Conservation (phyloP, 1,140 invertebrate species). For the Heliconius congener region DNA sequence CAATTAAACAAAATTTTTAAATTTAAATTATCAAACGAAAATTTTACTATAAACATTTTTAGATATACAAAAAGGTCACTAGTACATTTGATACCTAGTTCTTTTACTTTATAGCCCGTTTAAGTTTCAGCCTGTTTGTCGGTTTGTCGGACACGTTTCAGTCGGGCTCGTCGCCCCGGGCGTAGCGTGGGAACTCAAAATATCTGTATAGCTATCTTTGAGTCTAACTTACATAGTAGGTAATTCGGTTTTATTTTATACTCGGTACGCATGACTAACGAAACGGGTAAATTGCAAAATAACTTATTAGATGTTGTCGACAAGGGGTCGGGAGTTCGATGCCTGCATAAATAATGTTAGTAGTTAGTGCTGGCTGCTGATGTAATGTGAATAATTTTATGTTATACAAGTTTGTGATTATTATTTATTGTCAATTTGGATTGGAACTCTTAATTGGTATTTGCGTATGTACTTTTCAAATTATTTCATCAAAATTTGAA, state of each 20-base stretch:
- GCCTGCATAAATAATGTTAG: not conserved
- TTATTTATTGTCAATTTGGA: not conserved
- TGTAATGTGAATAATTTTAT: conserved; percentile 5
- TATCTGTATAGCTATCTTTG: conserved; percentile 22
- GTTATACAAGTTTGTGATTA: not conserved
- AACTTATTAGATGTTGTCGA: conserved; percentile 6
- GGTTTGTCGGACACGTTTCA: conserved; percentile 32
- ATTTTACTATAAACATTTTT: too few species aligned
- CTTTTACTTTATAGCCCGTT: conserved; percentile 34
- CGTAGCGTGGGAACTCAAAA: conserved; percentile 37
- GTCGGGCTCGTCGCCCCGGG: conserved; percentile 33
- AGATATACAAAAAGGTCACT: too few species aligned
- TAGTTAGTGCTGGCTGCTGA: not conserved
- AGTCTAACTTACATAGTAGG: conserved; percentile 7
- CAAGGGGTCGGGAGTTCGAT: conserved; percentile 9
- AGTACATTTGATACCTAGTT: not conserved
- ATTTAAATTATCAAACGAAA: too few species aligned
- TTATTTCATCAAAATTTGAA: too few species aligned
- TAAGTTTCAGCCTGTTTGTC: conserved; percentile 27
- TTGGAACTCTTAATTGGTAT: not conserved
- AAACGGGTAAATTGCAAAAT: conserved; percentile 3
- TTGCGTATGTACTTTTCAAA: not conserved
- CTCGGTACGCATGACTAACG: not conserved
- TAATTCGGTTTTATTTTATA: conserved; percentile 18
- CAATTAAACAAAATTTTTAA: too few species aligned